phyloP scores from a whole-genome alignment of 1,140 invertebrate genomes.

The Sitophilus oryzae region DNA sequence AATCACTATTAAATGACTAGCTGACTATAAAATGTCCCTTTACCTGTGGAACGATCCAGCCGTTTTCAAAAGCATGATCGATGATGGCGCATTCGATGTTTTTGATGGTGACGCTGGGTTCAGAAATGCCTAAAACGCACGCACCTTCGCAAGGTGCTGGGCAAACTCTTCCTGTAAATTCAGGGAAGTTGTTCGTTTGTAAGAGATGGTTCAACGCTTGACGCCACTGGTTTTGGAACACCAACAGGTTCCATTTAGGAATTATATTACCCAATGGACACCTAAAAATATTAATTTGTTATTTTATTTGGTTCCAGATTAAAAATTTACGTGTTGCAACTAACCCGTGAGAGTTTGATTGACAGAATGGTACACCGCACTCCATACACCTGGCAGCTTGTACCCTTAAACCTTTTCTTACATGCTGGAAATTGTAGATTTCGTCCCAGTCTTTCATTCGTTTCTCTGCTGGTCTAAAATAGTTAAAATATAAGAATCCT shows the following conservation, averaged over 20 bases:
- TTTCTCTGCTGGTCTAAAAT: conserved; percentile 64
- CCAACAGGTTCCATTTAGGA: conserved; percentile 97
- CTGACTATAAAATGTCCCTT: too few species aligned
- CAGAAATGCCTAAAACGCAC: conserved; percentile 94
- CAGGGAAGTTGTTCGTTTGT: conserved; percentile 99
- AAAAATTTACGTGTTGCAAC: background rate
- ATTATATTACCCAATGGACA: conserved; percentile 98
- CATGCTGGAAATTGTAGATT: conserved; percentile 83
- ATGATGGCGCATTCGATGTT: conserved; percentile 99
- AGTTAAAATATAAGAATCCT: too few species aligned
- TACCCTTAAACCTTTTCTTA: conserved; percentile 78
- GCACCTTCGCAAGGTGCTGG: conserved; percentile 98
- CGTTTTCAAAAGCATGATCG: conserved; percentile 95
- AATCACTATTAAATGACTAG: background rate
- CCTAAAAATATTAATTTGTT: too few species aligned
- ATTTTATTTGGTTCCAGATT: too few species aligned
- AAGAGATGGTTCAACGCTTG: conserved; percentile 92
- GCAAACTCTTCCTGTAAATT: conserved; percentile 97
- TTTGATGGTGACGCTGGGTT: conserved; percentile 96
- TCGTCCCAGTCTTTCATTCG: conserved; percentile 94
- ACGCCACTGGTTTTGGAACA: conserved; percentile 92
- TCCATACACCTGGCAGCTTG: conserved; percentile 99
- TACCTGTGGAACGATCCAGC: conserved; percentile 78
- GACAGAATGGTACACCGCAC: conserved; percentile 98
- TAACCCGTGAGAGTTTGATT: conserved; percentile 77